A percentile compares a stretch with the other conserved stretches of the same genome.
These are phyloP conservation scores for Clivina fossor DNA, from an alignment of 2,888 invertebrate species.

Conservation along the genomic window DNA sequence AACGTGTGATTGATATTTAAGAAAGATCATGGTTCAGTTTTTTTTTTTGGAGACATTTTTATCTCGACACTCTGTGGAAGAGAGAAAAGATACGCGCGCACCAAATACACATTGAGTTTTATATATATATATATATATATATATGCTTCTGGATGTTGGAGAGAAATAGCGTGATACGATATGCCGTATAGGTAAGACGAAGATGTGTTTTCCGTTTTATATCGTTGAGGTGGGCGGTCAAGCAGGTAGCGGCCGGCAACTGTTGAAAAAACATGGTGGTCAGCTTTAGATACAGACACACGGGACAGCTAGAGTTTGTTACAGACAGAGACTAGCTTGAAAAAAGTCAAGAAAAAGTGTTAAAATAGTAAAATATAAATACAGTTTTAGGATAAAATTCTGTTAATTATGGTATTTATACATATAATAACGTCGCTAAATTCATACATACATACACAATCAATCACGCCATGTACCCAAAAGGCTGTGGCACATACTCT, in stretches of 20 bases:
- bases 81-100: no score
- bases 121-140: no score
- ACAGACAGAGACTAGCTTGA: background rate
- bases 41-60: no score
- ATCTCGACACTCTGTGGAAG: no score
- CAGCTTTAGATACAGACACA: constrained; percentile 1
- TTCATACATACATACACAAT: background rate
- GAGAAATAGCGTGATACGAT: background rate
- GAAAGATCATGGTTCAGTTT: no score
- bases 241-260: constrained; percentile 13
- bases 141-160: background rate
- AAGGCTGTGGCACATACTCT: background rate
- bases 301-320: background rate
- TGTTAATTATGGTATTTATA: no score
- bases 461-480: background rate
- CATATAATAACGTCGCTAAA: background rate
- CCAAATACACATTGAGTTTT: no score
- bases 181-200: no score
- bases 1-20: no score
- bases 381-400: no score
- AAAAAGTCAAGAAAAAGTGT: no score
- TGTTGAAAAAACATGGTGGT: constrained; percentile 10
- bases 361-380: no score
- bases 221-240: constrained; percentile 15
- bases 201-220: background rate